Evolutionary conservation across 23 tunicate genomes (phyloP).

Genomic region (Styela clava): DNA sequence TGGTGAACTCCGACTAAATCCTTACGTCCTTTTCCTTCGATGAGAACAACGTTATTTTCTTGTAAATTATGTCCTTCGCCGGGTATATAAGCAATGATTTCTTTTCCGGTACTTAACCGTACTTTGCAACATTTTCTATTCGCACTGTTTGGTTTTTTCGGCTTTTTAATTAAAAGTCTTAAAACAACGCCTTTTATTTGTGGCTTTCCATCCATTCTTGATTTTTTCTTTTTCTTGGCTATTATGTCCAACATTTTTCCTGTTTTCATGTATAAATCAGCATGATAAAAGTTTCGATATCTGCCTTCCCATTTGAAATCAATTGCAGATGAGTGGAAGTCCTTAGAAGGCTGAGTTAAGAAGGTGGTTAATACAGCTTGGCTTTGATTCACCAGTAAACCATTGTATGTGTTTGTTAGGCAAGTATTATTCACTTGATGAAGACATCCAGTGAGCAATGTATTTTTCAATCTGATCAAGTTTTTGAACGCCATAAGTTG

Average conservation of each 20-base stretch:
- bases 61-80: constrained; percentile 87
- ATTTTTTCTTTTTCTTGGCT: constrained; percentile 15
- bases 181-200: constrained; percentile 72
- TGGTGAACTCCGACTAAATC: constrained; percentile 57
- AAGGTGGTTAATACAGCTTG: background rate
- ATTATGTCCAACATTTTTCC: constrained; percentile 18
- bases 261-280: background rate
- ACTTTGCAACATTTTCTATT: constrained; percentile 78
- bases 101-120: constrained; percentile 58
- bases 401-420: background rate
- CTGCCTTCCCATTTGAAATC: constrained; percentile 24
- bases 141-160: constrained; percentile 86
- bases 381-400: background rate
- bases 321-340: background rate
- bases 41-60: constrained; percentile 66
- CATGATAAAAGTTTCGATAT: constrained; percentile 30
- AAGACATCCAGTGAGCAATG: background rate
- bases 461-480: background rate
- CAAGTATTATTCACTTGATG: too few species aligned
- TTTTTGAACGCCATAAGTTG: background rate
- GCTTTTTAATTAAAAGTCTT: constrained; percentile 58
- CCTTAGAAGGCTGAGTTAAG: background rate
- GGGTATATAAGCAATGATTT: constrained; percentile 57
- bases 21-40: constrained; percentile 41
- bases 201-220: constrained; percentile 60